Evolutionary conservation across 2,888 invertebrate genomes (phyloP).

Genomic region (Pantelozetes paolii): DNA sequence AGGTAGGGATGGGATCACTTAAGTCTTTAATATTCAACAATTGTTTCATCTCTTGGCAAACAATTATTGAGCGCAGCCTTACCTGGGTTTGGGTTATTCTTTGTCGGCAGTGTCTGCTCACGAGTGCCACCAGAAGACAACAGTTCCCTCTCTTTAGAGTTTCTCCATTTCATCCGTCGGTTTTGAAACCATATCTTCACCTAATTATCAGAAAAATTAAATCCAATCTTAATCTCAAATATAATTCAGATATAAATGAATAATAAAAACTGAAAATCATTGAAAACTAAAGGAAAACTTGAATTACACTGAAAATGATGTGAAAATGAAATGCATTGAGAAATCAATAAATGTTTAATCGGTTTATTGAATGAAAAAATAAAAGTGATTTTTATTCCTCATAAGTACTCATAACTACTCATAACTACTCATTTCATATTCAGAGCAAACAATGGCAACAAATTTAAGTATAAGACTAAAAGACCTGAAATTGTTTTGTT

Average conservation of each 20-base stretch:
- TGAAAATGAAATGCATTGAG: too few relatives aligned
- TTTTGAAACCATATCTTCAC: slow-evolving; percentile 94
- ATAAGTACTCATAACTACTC: not conserved
- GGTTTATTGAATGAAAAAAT: not conserved
- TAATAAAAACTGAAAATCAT: not conserved
- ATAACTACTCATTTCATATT: slow-evolving; percentile 27
- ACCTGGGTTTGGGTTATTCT: slow-evolving; percentile 89
- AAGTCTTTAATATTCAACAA: not conserved
- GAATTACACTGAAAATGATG: too few relatives aligned
- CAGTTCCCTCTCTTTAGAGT: slow-evolving; percentile 91
- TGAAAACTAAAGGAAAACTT: too few relatives aligned
- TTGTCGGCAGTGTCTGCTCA: slow-evolving; percentile 91
- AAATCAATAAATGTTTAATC: slow-evolving; percentile 1
- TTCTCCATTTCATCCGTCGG: slow-evolving; percentile 97
- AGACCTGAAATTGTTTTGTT: slow-evolving; percentile 26
- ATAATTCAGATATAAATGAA: too few relatives aligned
- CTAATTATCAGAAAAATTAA: slow-evolving; percentile 55
- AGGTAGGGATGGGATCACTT: slow-evolving; percentile 19
- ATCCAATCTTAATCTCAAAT: not conserved
- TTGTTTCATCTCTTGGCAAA: not conserved
- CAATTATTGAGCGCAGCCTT: not conserved
- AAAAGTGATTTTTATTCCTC: slow-evolving; percentile 19
- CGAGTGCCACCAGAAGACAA: slow-evolving; percentile 87
- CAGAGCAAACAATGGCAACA: slow-evolving; percentile 34
- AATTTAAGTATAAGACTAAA: slow-evolving; percentile 16